A percentile compares a stretch with the other conserved stretches of the same genome.
phyloP scores from a whole-genome alignment of 2,797 vertebrate species.

The Sebastes hopkinsi region DNA sequence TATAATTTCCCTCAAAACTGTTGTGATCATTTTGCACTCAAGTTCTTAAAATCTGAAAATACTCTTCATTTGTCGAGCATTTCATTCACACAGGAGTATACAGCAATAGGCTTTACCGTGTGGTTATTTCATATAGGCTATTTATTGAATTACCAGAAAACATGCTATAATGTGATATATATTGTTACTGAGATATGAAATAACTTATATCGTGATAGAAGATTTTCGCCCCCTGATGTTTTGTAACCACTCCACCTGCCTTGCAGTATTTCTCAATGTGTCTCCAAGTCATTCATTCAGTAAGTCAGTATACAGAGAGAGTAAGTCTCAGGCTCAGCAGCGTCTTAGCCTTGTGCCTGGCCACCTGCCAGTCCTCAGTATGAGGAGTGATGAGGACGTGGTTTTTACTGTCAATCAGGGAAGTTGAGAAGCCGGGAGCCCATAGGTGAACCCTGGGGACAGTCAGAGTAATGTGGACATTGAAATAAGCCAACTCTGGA shows the following conservation, averaged over 20 bases:
- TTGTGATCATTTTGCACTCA: no score
- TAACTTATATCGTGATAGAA: no score
- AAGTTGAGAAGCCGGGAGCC: conserved; percentile 31
- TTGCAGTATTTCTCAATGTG: conserved; percentile 13
- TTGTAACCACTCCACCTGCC: background rate
- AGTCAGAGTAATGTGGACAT: conserved; percentile 31
- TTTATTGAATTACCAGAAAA: no score
- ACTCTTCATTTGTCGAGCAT: no score
- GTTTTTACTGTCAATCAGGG: conserved; percentile 60
- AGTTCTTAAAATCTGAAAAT: no score
- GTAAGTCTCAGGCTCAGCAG: conserved; percentile 47
- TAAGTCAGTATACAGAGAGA: conserved; percentile 32
- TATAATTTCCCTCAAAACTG: fast-evolving
- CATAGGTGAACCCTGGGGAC: conserved; percentile 44
- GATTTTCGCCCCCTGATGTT: background rate
- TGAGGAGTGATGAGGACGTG: conserved; percentile 43
- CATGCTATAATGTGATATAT: no score
- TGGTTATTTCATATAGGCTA: no score
- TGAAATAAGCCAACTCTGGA: conserved; percentile 21
- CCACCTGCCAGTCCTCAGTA: conserved; percentile 30
- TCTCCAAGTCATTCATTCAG: conserved; percentile 43
- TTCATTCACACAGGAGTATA: no score
- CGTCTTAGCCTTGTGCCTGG: conserved; percentile 42
- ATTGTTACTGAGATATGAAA: no score
- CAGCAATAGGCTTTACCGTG: no score